Evolutionary conservation across 2,797 vertebrate species (phyloP).

Genomic region (Coreius guichenoti): DNA sequence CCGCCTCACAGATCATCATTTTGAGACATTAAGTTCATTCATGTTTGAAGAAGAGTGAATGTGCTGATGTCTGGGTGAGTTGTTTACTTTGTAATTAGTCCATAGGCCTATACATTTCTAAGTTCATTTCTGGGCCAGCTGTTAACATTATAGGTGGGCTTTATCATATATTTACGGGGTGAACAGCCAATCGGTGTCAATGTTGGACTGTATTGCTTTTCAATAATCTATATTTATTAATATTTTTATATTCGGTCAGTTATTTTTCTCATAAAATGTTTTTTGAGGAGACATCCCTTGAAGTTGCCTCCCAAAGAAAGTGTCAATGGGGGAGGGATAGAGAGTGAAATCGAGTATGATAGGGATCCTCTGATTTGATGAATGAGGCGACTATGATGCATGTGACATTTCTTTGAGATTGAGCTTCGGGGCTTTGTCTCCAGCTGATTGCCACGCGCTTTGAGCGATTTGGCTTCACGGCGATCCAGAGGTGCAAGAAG

Average conservation of each 20-base stretch:
- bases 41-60: not conserved
- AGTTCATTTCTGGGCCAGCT: not conserved
- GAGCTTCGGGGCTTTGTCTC: slow-evolving; percentile 15
- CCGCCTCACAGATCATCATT: not conserved
- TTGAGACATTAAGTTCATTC: not conserved
- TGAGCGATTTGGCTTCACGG: slow-evolving; percentile 30
- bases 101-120: not conserved
- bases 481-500: slow-evolving; percentile 38
- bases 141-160: not conserved
- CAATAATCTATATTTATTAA: not conserved
- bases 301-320: slow-evolving; percentile 43
- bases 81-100: slow-evolving; percentile 19
- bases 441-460: slow-evolving; percentile 7
- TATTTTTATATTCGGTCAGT: not conserved
- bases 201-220: not conserved
- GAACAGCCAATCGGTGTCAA: not conserved
- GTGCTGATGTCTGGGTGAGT: not conserved
- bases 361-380: slow-evolving; percentile 42
- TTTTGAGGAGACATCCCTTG: not conserved
- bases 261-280: not conserved
- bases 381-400: slow-evolving; percentile 47
- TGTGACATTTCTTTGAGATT: slow-evolving; percentile 51
- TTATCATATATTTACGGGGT: not conserved
- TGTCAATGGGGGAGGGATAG: not conserved
- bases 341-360: slow-evolving; percentile 52